Base-by-base conservation (phyloP, 1,140 invertebrate species). In the Drosophila ercepeae region DNA sequence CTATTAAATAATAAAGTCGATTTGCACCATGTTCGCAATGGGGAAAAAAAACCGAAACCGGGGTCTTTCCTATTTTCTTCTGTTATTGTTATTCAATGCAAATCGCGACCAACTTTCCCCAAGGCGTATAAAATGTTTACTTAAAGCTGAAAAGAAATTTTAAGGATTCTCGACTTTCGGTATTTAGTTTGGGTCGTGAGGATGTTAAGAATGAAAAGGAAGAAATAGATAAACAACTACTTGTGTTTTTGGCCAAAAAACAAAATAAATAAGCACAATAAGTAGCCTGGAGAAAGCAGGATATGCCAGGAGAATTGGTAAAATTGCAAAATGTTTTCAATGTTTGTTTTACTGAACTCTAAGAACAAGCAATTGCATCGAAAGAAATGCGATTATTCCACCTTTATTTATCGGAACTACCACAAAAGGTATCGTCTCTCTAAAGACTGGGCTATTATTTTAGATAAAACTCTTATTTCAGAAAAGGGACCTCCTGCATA, bases 1-100 rank as follows among this genome's bases (percentile, higher is more conserved):
- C 82, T 81, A 88, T 88, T 88, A 86, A 86, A 86, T 86, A 86
- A 86, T 86, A 86, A 88, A 88, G 67, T 81, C 77, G 82, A 88
- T 86, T 86, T 76, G 61, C 60, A 76, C 79, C 60, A 65, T 76
- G 75, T 73, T 86, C 57, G 51, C 55, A 41, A 49, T 49, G 25
- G 29, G 29, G 32, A 60, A n/a, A 32, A 34, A 50, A 0, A 32
- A 16, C 18, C 8, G 45, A 8, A 27, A 34, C 13, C 36, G 18
- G 25, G 46, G 11, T 45, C 57, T 19, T 41, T 34, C 29, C 42
- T 50, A 42, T 44, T 59, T 61, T 53, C 27, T 36, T 39, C 41
- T 64, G 60, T 83, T 78, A 75, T 83, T 78, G 36, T 74, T 74
- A 61, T 82, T 65, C 74, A 60, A 82, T 78, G 78, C 59, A 82